These are phyloP conservation scores for Carabus problematicus DNA, from an alignment of 2,888 invertebrate genomes.

Conservation along the genomic window DNA sequence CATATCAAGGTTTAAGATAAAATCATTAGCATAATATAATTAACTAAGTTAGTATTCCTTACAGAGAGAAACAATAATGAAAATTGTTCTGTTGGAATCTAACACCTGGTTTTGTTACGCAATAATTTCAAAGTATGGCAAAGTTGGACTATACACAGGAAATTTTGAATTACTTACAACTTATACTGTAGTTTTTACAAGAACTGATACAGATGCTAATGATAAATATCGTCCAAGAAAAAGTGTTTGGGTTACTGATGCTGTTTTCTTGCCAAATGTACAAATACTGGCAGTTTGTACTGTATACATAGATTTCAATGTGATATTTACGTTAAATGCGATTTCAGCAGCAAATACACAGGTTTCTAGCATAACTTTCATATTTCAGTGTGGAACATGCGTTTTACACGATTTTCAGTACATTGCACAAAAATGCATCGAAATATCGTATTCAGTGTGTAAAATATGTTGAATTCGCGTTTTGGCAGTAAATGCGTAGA, in stretches of 20 bases:
- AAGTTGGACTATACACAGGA: conserved; percentile 67
- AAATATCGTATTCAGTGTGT: no score
- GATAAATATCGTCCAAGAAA: conserved; percentile 57
- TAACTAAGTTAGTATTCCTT: conserved; percentile 47
- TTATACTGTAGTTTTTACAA: conserved; percentile 64
- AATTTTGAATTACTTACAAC: conserved; percentile 62
- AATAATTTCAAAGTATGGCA: conserved; percentile 65
- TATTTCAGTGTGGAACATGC: no score
- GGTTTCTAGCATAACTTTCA: no score
- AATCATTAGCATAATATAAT: conserved; percentile 8
- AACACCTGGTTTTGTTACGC: conserved; percentile 68
- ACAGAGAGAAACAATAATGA: conserved; percentile 67
- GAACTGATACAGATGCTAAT: conserved; percentile 60
- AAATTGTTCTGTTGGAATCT: conserved; percentile 65
- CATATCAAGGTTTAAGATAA: conserved; percentile 51
- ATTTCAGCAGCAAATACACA: no score
- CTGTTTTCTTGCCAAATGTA: conserved; percentile 65
- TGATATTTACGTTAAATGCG: no score
- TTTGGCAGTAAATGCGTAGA: no score
- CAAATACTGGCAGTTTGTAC: conserved; percentile 64
- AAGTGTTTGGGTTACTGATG: conserved; percentile 70
- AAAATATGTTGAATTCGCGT: no score
- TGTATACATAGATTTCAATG: no score
- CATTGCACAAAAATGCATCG: no score
- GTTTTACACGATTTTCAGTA: no score